Percentiles rank a stretch among this genome's conserved stretches.
Evolutionary conservation across 2,113 vertebrate genomes (phyloP).

Genomic region (Otocyon megalotis): DNA sequence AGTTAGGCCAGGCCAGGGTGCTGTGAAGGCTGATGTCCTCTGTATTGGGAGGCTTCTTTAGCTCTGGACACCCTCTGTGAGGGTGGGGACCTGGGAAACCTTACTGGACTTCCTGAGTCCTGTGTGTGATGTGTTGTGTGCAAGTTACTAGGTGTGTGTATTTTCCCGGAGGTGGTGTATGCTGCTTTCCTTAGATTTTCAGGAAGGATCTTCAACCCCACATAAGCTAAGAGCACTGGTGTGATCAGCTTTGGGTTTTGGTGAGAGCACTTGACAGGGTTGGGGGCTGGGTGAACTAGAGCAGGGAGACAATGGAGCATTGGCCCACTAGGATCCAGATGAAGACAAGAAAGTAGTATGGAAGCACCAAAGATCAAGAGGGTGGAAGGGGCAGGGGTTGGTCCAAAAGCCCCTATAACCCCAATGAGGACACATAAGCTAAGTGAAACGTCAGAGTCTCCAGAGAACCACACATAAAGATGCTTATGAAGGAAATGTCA

Average conservation of each 20-base stretch:
- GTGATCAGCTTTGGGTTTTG: background rate
- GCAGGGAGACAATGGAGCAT: background rate
- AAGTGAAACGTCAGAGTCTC: background rate
- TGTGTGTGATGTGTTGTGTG: background rate
- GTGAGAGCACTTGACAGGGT: too few species aligned
- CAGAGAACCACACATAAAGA: background rate
- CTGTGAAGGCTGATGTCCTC: background rate
- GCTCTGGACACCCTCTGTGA: background rate
- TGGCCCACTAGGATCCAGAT: background rate
- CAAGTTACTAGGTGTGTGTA: background rate
- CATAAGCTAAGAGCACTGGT: background rate
- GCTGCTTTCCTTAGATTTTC: background rate
- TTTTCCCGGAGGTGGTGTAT: background rate
- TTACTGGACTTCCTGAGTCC: background rate
- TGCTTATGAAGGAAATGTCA: background rate
- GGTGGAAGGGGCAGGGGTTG: background rate
- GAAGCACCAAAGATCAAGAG: background rate
- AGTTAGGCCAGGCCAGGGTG: background rate
- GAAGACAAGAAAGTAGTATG: background rate
- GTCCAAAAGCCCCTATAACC: background rate
- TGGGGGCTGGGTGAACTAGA: background rate
- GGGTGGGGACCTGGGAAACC: background rate
- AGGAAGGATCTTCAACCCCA: fast-evolving
- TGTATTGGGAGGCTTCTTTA: background rate
- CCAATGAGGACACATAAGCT: background rate